Evolutionary conservation across 2,797 vertebrate species (phyloP).

Genomic region (Gymnoscopelus microlampas): DNA sequence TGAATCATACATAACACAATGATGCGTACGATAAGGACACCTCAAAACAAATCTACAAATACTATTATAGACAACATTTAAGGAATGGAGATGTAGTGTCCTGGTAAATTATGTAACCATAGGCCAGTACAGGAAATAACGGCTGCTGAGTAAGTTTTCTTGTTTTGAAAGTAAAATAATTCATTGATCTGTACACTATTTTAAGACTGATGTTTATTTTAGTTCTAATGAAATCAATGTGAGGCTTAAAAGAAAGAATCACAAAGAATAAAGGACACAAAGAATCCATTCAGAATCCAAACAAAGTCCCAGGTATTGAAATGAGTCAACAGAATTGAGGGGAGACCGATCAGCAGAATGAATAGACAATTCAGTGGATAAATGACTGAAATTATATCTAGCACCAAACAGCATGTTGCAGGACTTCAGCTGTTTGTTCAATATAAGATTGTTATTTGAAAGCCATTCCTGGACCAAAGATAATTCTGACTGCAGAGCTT

Average conservation of each 20-base stretch:
- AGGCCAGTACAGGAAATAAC: neutral
- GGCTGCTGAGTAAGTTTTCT: conserved; percentile 4
- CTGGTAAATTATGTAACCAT: neutral
- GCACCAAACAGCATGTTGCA: conserved; percentile 9
- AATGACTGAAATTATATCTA: neutral
- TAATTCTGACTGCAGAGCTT: neutral
- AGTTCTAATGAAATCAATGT: too few relatives aligned
- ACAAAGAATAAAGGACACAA: too few relatives aligned
- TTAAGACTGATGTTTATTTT: neutral
- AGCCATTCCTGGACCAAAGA: neutral
- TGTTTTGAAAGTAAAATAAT: conserved; percentile 6
- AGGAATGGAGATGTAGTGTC: neutral
- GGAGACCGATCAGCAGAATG: conserved; percentile 1
- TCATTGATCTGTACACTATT: neutral
- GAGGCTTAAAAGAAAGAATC: neutral
- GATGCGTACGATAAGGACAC: too few relatives aligned
- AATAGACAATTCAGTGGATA: too few relatives aligned
- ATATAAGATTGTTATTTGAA: neutral
- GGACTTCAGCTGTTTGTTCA: conserved; percentile 9
- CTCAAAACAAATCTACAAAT: too few relatives aligned
- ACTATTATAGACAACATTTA: neutral
- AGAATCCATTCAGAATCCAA: neutral
- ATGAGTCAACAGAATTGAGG: neutral
- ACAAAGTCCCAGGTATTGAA: conserved; percentile 1
- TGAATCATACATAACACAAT: too few relatives aligned